Conservation (phyloP, 1,140 invertebrate genomes). For the Bombus breviceps region DNA sequence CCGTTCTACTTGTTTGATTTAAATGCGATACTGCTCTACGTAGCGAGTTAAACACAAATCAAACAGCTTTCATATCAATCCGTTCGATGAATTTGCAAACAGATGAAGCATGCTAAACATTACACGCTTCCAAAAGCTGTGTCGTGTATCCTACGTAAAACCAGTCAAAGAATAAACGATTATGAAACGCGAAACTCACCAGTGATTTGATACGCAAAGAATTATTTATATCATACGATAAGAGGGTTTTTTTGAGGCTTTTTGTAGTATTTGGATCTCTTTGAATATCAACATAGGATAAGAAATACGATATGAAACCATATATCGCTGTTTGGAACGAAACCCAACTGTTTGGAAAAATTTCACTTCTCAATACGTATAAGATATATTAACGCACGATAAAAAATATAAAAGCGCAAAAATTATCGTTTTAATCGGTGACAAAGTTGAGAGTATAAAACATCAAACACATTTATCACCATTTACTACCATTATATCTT, state of each 20-base stretch:
- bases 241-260: not conserved
- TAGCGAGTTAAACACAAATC: not conserved
- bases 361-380: not conserved
- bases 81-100: not conserved
- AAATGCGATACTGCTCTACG: not conserved
- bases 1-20: conserved; percentile 18
- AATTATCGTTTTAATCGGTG: not conserved
- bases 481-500: not conserved
- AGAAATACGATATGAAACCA: no score
- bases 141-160: no score
- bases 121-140: not conserved
- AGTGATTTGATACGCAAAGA: not conserved
- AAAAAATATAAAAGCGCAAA: not conserved
- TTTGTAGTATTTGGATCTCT: not conserved
- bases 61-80: not conserved
- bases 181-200: not conserved
- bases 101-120: not conserved
- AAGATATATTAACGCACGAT: not conserved
- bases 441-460: not conserved
- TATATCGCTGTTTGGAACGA: not conserved
- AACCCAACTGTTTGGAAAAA: not conserved
- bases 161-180: not conserved
- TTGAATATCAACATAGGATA: no score
- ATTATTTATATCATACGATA: not conserved
- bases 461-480: not conserved